Evolutionary conservation across 1,140 invertebrate species (phyloP), one percentile per base, ranked within the genome.

Genomic region (Cecropterus lyciades): DNA sequence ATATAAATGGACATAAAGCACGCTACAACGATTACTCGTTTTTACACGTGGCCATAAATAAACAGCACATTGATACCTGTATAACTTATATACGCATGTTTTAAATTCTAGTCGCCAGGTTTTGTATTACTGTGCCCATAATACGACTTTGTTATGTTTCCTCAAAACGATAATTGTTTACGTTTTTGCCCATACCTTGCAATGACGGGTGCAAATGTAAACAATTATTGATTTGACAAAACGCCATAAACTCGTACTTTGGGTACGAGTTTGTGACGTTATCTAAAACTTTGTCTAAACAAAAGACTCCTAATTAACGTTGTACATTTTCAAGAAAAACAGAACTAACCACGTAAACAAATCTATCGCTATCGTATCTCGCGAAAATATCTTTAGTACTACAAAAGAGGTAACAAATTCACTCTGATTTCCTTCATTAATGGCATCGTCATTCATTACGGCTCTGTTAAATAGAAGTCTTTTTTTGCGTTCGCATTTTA

Each of bases 381-480:
- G 16, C 30, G 10, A 20, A 20, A 45, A 55, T 40, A 55, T n/a
- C 16, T 53, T 24, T 24, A 24, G 20, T 13, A 33, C 33, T 56
- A 56, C n/a, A 17, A 56, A 16, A 56, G 16, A 9, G 11, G 53
- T 42, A 20, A 43, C 52, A 13, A 53, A 53, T 40, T 24, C 27
- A 16, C 49, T 24, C 42, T 24, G 56, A 65, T 60, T 72, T 72
- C 69, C 65, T 73, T 70, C 73, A 71, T 75, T 79, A 75, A 59
- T 60, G 53, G 62, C 68, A 65, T 59, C 57, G 67, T 67, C 52
- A 69, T 72, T 69, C 80, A 69, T 72, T 73, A 67, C 48, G 79
- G 65, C 75, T 75, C 73, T 64, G 69, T 75, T 64, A 69, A 76
- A 70, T 79, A 68, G 59, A 68, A 73, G 59, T 62, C 55, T 51